Evolutionary conservation across 2,888 invertebrate species (phyloP).

Genomic region (Yponomeuta cagnagella): DNA sequence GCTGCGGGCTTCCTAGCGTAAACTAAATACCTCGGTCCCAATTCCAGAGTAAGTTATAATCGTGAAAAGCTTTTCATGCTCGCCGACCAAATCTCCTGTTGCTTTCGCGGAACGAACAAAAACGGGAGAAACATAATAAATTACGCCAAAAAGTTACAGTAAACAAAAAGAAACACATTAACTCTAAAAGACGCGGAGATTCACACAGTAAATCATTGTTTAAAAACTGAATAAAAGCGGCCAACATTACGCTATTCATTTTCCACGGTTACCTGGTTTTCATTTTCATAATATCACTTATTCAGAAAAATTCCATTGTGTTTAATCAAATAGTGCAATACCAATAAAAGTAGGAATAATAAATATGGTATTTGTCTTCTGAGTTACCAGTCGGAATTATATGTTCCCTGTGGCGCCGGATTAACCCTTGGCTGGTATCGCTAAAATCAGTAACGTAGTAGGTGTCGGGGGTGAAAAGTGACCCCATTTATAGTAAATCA

Average conservation of each 20-base stretch:
- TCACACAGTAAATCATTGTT: slow-evolving; percentile 2
- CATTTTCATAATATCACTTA: neutral
- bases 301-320: neutral
- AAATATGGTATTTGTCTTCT: neutral
- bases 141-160: neutral
- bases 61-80: slow-evolving; percentile 1
- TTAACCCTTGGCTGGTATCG: too few species aligned
- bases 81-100: neutral
- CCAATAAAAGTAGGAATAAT: neutral
- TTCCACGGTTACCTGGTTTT: neutral
- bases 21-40: neutral
- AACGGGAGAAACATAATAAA: neutral
- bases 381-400: neutral
- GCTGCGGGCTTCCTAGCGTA: neutral
- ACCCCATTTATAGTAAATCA: too few species aligned
- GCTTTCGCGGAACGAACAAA: neutral
- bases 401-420: neutral
- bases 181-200: slow-evolving; percentile 1
- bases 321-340: neutral
- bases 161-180: slow-evolving; percentile 3
- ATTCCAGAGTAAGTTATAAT: neutral
- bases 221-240: neutral
- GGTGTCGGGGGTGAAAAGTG: too few species aligned
- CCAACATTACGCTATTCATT: neutral
- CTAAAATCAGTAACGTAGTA: too few species aligned